Evolutionary conservation across 1,140 invertebrate species (phyloP), one percentile per base, ranked within the genome.

Genomic region (Ips nitidus): DNA sequence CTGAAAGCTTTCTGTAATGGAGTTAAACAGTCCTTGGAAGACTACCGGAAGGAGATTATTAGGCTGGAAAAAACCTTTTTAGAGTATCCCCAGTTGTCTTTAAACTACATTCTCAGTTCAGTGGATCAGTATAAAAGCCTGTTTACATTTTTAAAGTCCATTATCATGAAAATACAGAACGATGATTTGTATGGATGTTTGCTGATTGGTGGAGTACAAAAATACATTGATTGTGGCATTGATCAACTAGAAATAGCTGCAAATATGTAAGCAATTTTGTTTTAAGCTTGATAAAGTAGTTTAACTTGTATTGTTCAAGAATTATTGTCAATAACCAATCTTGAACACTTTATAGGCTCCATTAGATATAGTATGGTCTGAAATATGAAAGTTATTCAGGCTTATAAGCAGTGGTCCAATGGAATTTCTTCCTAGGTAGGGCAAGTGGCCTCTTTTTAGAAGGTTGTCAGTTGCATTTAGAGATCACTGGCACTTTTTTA

Each of bases 1-100:
- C 75, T 88, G 37, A 82, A 82, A 72, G 84, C 86, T 47, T 84
- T 89, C 66, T 86, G 85, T 38, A 81, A 85, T 78, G 88, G 87
- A 5, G 80, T 89, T 60, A 81, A 87, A 59, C 75, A 81, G 66
- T 83, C 84, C 0, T 78, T 89, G 2, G 79, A 84, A 62, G 81
- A 84, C n/a, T 89, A 87, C 76, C 78, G 83, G 43, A 74, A 84
- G 40, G 83, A 85, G 64, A 80, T 89, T 53, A 71, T 83, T 1
- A 78, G 83, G 37, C 75, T 90, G 60, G 87, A 89, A 75, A 73
- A 78, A 58, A 76, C 77, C 40, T 82, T 86, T 66, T 76, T 86
- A 4, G 79, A 84, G 63, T 83, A 86, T 76, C 81, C 83, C 45
- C 80, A 84, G 70, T 79, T 83, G 36, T 83, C 86, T 3, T 74